Percentiles rank a stretch among this genome's conserved stretches.
These are phyloP conservation scores for Embidobia sp. DNA, from an alignment of 2,888 invertebrate species.

Conservation along the genomic window DNA sequence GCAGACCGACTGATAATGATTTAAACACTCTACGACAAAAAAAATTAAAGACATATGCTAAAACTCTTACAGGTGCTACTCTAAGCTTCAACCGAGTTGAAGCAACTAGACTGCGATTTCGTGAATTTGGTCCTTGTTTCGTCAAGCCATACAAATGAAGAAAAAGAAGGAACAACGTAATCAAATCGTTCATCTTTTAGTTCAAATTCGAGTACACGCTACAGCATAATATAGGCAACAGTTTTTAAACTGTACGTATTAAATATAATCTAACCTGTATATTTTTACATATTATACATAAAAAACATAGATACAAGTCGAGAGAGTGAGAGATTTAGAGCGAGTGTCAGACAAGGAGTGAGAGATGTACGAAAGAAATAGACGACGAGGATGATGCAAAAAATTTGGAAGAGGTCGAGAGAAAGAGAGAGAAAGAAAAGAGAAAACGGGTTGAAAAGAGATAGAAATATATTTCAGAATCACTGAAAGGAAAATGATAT, in stretches of 20 bases:
- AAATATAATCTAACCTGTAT: constrained; percentile 79
- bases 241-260: constrained; percentile 73
- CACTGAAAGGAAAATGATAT: constrained; percentile 47
- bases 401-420: too few relatives aligned
- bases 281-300: constrained; percentile 76
- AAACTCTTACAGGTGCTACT: constrained; percentile 34
- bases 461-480: constrained; percentile 45
- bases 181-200: constrained; percentile 53
- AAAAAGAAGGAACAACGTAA: constrained; percentile 13
- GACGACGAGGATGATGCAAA: constrained; percentile 3
- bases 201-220: constrained; percentile 56
- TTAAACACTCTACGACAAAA: constrained; percentile 29
- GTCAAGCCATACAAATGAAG: constrained; percentile 12
- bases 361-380: constrained; percentile 27
- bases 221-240: constrained; percentile 48
- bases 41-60: constrained; percentile 7
- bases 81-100: constrained; percentile 24
- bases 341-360: constrained; percentile 10
- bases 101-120: constrained; percentile 38
- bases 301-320: constrained; percentile 62
- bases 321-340: constrained; percentile 57
- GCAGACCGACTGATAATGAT: constrained; percentile 44
- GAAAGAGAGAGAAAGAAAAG: constrained; percentile 23
- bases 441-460: too few relatives aligned
- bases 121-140: constrained; percentile 6